Conservation (phyloP, 2,113 vertebrate genomes). For the Lagopus leucura region DNA sequence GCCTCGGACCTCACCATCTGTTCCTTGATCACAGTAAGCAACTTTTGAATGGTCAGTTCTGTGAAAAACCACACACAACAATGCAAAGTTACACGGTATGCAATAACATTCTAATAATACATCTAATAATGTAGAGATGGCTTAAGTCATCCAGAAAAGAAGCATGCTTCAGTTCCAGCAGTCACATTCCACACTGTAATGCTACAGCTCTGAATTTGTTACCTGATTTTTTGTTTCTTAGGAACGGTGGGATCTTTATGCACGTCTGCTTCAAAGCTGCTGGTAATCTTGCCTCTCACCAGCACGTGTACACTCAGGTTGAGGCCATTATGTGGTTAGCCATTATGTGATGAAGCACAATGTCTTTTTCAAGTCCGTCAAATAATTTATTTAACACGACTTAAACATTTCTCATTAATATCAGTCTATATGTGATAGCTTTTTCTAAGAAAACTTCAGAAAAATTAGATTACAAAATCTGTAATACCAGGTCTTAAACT, state of each 20-base stretch:
- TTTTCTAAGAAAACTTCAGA: not conserved
- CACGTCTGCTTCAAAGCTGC: not conserved
- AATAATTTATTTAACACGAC: not conserved
- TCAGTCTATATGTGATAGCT: not conserved
- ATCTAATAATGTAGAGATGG: not conserved
- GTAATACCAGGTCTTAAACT: not conserved
- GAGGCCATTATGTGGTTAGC: not conserved
- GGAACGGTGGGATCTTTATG: not conserved
- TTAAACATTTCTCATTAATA: not conserved
- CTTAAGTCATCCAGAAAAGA: not conserved
- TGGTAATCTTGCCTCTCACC: not conserved
- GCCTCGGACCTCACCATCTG: not conserved
- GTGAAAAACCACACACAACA: not conserved
- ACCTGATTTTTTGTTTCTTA: not conserved
- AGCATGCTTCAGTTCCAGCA: not conserved
- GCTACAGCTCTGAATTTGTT: not conserved
- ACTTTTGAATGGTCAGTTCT: not conserved
- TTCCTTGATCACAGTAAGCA: not conserved
- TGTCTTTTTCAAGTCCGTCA: not conserved
- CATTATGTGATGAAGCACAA: not conserved
- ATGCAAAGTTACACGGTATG: not conserved
- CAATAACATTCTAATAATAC: not conserved
- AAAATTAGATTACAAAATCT: not conserved
- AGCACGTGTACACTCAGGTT: not conserved
- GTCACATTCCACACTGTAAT: not conserved